These are phyloP conservation scores for Fratercula arctica DNA, from an alignment of 2,797 vertebrate genomes.

Conservation along the genomic window DNA sequence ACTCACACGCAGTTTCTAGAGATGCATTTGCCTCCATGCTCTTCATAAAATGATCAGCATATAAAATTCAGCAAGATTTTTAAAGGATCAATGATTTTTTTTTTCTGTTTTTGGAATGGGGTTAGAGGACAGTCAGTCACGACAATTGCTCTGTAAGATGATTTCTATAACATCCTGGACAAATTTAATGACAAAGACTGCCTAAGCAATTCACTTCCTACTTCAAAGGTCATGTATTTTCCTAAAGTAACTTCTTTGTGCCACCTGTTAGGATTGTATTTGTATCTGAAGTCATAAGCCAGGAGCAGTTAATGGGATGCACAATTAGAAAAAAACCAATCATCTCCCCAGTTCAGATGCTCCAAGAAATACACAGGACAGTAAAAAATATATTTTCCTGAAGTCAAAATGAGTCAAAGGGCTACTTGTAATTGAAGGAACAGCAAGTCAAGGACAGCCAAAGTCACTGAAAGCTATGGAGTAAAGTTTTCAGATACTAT, in stretches of 20 bases:
- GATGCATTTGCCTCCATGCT: not conserved
- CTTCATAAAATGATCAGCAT: not conserved
- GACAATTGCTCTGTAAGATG: not conserved
- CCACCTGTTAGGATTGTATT: not conserved
- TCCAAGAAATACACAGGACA: not conserved
- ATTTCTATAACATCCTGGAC: not conserved
- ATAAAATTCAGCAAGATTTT: not conserved
- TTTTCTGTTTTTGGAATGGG: not conserved
- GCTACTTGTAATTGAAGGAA: not conserved
- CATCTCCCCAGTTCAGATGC: not conserved
- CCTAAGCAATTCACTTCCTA: not conserved
- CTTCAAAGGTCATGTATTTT: not conserved
- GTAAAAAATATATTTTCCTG: not conserved
- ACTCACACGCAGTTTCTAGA: not conserved
- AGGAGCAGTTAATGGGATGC: not conserved
- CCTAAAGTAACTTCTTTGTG: not conserved
- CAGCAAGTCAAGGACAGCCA: not conserved
- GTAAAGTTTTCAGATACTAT: not conserved
- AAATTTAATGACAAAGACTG: not conserved
- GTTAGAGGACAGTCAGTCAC: not conserved
- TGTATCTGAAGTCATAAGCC: not conserved
- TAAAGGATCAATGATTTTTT: not conserved
- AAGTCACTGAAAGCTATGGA: not conserved
- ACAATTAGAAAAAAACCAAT: not conserved
- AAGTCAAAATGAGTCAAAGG: not conserved